Percentiles rank a stretch among this genome's conserved stretches.
Evolutionary conservation across 2,888 invertebrate species (phyloP).

Genomic region (Endotricha flammealis): DNA sequence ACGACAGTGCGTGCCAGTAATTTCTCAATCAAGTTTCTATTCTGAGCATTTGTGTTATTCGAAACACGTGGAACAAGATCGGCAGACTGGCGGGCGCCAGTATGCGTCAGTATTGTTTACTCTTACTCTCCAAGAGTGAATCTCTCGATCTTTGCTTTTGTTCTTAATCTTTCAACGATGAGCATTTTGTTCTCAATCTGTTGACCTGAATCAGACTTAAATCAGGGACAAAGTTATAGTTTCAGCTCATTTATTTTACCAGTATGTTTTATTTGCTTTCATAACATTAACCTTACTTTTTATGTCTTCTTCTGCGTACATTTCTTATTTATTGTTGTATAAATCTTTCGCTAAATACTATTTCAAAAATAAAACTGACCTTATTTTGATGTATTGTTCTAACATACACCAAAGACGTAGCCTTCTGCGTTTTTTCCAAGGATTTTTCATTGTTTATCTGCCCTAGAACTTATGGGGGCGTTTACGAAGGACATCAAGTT

Average conservation of each 20-base stretch:
- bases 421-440: constrained; percentile 28
- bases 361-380: neutral
- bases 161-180: neutral
- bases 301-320: neutral
- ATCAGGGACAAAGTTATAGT: constrained; percentile 3
- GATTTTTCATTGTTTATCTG: constrained; percentile 29
- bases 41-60: constrained; percentile 10
- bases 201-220: neutral
- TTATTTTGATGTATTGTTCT: neutral
- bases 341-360: neutral
- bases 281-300: neutral
- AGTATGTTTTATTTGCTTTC: neutral
- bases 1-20: neutral
- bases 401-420: constrained; percentile 19
- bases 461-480: constrained; percentile 22
- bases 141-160: neutral
- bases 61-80: constrained; percentile 27
- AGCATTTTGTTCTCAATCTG: neutral
- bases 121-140: constrained; percentile 10
- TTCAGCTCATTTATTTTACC: neutral
- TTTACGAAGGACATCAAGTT: constrained; percentile 22
- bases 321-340: neutral
- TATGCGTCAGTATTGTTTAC: constrained; percentile 4
- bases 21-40: neutral
- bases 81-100: constrained; percentile 38